Conservation (phyloP, 2,797 vertebrate species). For the Helicolenus hilgendorfi region DNA sequence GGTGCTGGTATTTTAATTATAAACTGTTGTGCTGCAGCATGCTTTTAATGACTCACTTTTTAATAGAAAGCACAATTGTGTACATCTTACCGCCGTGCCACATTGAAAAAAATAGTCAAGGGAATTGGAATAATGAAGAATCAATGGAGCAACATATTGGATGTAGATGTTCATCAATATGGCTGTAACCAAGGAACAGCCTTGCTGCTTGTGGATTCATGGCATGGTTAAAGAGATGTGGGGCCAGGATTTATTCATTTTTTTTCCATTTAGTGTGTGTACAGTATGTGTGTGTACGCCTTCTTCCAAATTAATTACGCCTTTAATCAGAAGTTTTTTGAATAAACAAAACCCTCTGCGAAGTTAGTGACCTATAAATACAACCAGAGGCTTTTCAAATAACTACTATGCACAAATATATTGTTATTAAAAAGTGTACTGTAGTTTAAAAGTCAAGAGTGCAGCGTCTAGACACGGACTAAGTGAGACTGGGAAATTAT, state of each 20-base stretch:
- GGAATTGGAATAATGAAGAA: slow-evolving; percentile 88
- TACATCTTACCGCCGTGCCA: slow-evolving; percentile 64
- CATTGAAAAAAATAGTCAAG: slow-evolving; percentile 61
- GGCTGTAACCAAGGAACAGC: slow-evolving; percentile 43
- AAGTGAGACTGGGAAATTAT: slow-evolving; percentile 45
- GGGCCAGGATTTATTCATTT: not conserved
- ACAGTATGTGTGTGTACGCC: not conserved
- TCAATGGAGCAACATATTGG: slow-evolving; percentile 91
- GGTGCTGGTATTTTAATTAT: slow-evolving; percentile 85
- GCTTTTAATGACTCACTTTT: slow-evolving; percentile 88
- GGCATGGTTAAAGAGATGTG: slow-evolving; percentile 11
- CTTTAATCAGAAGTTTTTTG: slow-evolving; percentile 21
- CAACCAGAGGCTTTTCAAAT: slow-evolving; percentile 15
- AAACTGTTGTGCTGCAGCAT: slow-evolving; percentile 80
- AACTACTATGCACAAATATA: not conserved
- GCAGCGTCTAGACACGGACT: slow-evolving; percentile 37
- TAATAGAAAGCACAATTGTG: slow-evolving; percentile 85
- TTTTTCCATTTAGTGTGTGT: not conserved
- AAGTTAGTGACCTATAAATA: slow-evolving; percentile 29
- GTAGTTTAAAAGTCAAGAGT: slow-evolving; percentile 55
- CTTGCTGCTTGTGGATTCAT: slow-evolving; percentile 53
- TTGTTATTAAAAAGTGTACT: slow-evolving; percentile 17
- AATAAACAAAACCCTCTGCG: slow-evolving; percentile 15
- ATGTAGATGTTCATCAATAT: slow-evolving; percentile 85
- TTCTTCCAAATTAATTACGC: slow-evolving; percentile 21